Evolutionary conservation across 2,797 vertebrate species (phyloP).

Genomic region (Gephyroberyx darwinii): DNA sequence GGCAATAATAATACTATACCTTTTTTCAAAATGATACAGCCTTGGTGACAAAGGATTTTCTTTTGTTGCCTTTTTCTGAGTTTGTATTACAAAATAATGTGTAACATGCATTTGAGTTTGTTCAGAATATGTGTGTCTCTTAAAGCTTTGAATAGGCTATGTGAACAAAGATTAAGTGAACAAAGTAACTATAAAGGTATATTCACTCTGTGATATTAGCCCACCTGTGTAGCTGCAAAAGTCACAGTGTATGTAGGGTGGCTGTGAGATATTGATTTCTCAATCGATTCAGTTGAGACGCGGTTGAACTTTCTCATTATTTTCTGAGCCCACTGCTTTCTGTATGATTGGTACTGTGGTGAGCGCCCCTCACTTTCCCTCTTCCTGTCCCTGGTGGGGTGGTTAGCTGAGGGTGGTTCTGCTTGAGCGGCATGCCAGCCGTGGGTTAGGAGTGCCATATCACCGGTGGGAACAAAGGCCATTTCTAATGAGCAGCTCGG

Average conservation of each 20-base stretch:
- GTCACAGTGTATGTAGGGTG: neutral
- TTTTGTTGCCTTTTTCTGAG: too few relatives aligned
- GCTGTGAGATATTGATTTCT: slow-evolving; percentile 48
- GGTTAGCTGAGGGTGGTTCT: slow-evolving; percentile 49
- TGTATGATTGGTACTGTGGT: slow-evolving; percentile 20
- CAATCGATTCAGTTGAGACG: slow-evolving; percentile 34
- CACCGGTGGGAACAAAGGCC: slow-evolving; percentile 34
- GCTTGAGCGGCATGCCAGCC: slow-evolving; percentile 43
- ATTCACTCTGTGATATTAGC: neutral
- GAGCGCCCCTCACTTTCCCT: slow-evolving; percentile 4
- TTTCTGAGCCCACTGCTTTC: slow-evolving; percentile 37
- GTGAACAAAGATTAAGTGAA: neutral
- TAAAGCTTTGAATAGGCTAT: neutral
- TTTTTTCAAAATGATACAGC: too few relatives aligned
- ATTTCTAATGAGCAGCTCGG: slow-evolving; percentile 68
- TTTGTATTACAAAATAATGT: neutral
- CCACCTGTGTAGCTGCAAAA: slow-evolving; percentile 42
- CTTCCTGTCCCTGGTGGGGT: slow-evolving; percentile 54
- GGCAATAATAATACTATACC: too few relatives aligned
- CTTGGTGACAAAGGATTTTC: too few relatives aligned
- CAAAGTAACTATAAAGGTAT: slow-evolving; percentile 1
- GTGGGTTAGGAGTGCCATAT: slow-evolving; percentile 26
- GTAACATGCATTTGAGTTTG: neutral
- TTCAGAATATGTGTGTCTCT: neutral
- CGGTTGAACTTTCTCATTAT: slow-evolving; percentile 55